Evolutionary conservation across 2,888 invertebrate species (phyloP).

Genomic region (Polia nebulosa): DNA sequence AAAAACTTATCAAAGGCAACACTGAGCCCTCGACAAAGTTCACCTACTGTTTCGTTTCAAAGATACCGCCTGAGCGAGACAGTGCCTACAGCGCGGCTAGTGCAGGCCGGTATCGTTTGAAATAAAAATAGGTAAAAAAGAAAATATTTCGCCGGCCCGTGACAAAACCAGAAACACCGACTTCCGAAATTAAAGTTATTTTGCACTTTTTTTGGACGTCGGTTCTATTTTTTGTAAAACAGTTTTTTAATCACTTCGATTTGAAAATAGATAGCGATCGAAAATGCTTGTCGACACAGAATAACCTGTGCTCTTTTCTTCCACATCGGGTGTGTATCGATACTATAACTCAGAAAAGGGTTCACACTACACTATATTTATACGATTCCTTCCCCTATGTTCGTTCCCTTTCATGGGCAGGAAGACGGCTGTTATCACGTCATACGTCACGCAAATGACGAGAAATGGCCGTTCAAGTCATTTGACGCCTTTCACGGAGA

Average conservation of each 20-base stretch:
- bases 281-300: neutral
- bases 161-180: too few relatives aligned
- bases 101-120: too few relatives aligned
- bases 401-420: constrained; percentile 31
- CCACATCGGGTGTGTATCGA: neutral
- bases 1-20: too few relatives aligned
- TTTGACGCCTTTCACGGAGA: constrained; percentile 26
- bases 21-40: too few relatives aligned
- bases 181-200: too few relatives aligned
- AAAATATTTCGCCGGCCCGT: too few relatives aligned
- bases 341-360: constrained; percentile 18
- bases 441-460: constrained; percentile 45
- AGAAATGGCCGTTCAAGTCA: constrained; percentile 39
- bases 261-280: neutral
- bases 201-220: too few relatives aligned
- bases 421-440: constrained; percentile 32
- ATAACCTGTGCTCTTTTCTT: neutral
- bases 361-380: constrained; percentile 27
- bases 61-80: too few relatives aligned
- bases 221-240: too few relatives aligned
- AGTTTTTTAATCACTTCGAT: neutral
- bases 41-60: too few relatives aligned
- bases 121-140: too few relatives aligned
- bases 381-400: constrained; percentile 1
- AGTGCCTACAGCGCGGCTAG: too few relatives aligned